A percentile compares a stretch with the other conserved stretches of the same genome.
phyloP scores from a whole-genome alignment of 2,888 invertebrate genomes.

The Callyntrura guangdongensis region DNA sequence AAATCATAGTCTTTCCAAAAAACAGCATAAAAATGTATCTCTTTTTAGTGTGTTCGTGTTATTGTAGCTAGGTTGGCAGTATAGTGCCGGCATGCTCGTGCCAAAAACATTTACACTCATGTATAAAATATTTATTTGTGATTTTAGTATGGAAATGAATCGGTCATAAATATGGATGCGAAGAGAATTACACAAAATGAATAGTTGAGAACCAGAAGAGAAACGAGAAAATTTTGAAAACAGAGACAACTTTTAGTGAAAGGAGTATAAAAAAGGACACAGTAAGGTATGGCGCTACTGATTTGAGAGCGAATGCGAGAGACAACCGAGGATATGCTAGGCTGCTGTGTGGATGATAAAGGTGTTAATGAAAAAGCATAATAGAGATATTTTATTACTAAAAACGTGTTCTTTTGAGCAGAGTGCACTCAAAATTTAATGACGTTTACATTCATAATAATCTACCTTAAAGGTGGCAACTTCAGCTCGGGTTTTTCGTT shows the following conservation, averaged over 20 bases:
- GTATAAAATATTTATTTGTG: slow-evolving; percentile 79
- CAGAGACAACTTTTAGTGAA: too few species aligned
- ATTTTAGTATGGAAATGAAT: slow-evolving; percentile 77
- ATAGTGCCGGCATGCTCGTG: not conserved
- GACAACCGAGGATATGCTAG: not conserved
- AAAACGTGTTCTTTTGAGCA: too few species aligned
- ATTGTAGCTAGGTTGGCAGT: not conserved
- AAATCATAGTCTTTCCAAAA: not conserved
- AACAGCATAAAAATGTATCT: not conserved
- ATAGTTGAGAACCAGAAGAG: not conserved
- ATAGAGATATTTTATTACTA: not conserved
- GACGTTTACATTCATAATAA: too few species aligned
- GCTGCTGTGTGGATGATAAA: not conserved
- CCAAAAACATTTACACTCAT: slow-evolving; percentile 65
- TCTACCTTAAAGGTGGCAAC: too few species aligned
- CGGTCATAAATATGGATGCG: slow-evolving; percentile 79
- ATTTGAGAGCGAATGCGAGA: not conserved
- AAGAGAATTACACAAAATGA: slow-evolving; percentile 71
- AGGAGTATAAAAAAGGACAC: not conserved
- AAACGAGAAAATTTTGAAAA: not conserved
- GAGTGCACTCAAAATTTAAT: too few species aligned
- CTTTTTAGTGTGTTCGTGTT: not conserved
- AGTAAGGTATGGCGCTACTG: too few species aligned
- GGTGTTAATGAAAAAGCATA: not conserved
- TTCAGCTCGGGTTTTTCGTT: too few species aligned